Evolutionary conservation across 1,140 invertebrate species (phyloP), one percentile per base, ranked within the genome.

Genomic region (Hypsibius dujardini): DNA sequence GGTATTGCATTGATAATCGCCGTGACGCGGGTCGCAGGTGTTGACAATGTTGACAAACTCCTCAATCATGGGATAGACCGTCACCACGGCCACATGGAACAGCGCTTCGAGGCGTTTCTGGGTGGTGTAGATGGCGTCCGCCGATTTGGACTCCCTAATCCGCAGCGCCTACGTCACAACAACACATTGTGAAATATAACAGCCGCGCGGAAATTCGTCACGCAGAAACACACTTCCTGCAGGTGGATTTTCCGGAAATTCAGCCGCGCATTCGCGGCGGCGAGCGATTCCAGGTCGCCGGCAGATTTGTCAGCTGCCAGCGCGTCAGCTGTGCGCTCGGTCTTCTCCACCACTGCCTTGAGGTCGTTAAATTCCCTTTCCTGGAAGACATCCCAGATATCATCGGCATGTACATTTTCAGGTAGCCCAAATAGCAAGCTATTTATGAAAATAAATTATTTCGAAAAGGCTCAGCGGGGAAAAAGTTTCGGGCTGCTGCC

Each of bases 1-100:
- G 77, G 88, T 91, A 78, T 97, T 98, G 79, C 92, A 98, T 79
- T 99, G 95, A 77, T 98, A 99, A 81, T 98, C 95, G 1, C 92
- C 92, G 83, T 67, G 62, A 42, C 7, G 7, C 3, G 62, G 62
- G 45, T 7, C 42, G 45, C 62, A 67, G 42, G 62, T 42, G 62
- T 67, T 67, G 62, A 67, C 62, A 42, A 42, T 42, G 42, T 67
- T 67, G 42, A 42, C 12, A 42, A 67, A 3, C 45, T 67, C 62
- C 3, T 67, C 62, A 42, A 67, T 67, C 12, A 14, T 42, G 3
- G 62, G 62, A 67, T 14, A 67, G 7, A 7, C 12, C 7, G 62
- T 14, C 42, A 67, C 3, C 3, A 67, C 62, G 7, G 62, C 62
- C 3, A 67, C 42, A 42, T 67, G 62, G 62, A 67, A 67, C 7